Conservation (phyloP, 2,113 vertebrate species). For the Dicrurus megarhynchus region DNA sequence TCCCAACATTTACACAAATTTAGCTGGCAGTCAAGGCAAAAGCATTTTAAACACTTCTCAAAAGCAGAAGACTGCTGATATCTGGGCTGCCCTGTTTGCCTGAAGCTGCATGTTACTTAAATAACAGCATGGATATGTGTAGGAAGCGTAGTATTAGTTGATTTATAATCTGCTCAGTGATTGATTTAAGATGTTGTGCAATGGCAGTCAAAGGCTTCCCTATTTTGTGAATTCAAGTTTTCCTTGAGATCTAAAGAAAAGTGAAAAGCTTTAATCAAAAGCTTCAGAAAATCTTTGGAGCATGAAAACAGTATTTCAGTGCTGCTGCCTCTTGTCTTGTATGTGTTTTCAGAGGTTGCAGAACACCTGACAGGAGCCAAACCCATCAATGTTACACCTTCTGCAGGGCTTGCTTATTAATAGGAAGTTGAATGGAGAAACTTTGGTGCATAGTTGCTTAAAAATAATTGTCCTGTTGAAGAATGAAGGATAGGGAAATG, state of each 20-base stretch:
- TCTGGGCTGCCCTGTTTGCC: background rate
- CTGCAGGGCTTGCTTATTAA: background rate
- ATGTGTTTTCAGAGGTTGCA: background rate
- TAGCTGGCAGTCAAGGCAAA: background rate
- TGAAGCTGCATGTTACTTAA: background rate
- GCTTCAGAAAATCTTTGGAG: background rate
- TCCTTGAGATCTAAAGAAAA: background rate
- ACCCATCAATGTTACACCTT: background rate
- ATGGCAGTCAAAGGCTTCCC: background rate
- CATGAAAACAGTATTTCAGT: background rate
- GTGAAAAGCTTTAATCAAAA: background rate
- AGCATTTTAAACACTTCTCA: background rate
- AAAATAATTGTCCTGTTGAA: background rate
- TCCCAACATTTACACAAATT: background rate
- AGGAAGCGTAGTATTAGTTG: background rate
- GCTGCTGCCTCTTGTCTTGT: background rate
- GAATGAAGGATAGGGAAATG: background rate
- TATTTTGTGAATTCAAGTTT: background rate
- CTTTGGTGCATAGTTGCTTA: background rate
- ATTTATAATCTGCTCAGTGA: background rate
- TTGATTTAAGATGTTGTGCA: background rate
- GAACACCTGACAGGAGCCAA: background rate
- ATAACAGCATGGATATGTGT: background rate
- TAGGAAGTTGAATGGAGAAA: background rate
- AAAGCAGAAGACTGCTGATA: background rate